A percentile compares a stretch with the other conserved stretches of the same genome.
phyloP scores from a whole-genome alignment of 2,113 vertebrate genomes.

The Sus scrofa region T2T-Sscrofa CM000817.6:9156001-9156500 shows the following conservation, averaged over 20 bases:
- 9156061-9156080: constrained; percentile 78
- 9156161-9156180: background rate
- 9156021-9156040: constrained; percentile 83
- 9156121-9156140: constrained; percentile 57
- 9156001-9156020: constrained; percentile 86
- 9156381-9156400: background rate
- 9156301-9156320: background rate
- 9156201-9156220: background rate
- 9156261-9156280: background rate
- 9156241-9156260: background rate
- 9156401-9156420: background rate
- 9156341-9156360: background rate
- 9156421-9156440: background rate
- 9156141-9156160: background rate
- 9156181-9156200: background rate
- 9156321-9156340: background rate
- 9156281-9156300: background rate
- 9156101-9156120: constrained; percentile 64
- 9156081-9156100: constrained; percentile 77
- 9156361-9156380: background rate
- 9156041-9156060: constrained; percentile 84
- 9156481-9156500: background rate
- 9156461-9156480: constrained; percentile 4
- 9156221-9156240: background rate
- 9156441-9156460: background rate